These are phyloP conservation scores for Ditula angustiorana DNA, from an alignment of 2,888 invertebrate genomes.

Conservation along the genomic window DNA sequence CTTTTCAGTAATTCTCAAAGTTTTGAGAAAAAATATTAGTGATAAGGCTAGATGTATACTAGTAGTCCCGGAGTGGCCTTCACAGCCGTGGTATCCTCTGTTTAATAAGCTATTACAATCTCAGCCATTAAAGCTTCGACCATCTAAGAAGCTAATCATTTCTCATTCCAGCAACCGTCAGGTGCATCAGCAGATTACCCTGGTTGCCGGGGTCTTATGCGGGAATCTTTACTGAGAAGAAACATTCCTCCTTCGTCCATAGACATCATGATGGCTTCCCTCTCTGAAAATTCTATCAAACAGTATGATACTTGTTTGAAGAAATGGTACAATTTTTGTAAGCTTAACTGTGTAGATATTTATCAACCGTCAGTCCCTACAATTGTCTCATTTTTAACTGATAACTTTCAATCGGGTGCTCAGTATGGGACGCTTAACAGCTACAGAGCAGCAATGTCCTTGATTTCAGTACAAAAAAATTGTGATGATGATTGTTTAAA, in stretches of 20 bases:
- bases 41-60: neutral
- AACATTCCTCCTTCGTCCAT: conserved; percentile 7
- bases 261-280: conserved; percentile 5
- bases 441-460: conserved; percentile 2
- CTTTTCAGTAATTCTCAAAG: neutral
- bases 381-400: neutral
- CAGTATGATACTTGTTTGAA: conserved; percentile 1
- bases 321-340: conserved; percentile 5
- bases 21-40: neutral
- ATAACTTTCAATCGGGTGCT: neutral
- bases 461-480: neutral
- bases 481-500: conserved; percentile 13
- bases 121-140: neutral
- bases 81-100: neutral
- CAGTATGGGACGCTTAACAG: conserved; percentile 17
- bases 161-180: conserved; percentile 7
- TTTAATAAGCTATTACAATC: neutral
- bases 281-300: neutral
- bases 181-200: neutral
- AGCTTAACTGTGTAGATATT: neutral
- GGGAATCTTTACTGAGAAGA: neutral
- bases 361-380: neutral
- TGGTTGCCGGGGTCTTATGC: conserved; percentile 1
- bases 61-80: neutral
- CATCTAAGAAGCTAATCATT: neutral